A percentile compares a stretch with the other conserved stretches of the same genome.
Evolutionary conservation across 2,113 vertebrate species (phyloP).

Genomic region (Pollachius pollachius): DNA sequence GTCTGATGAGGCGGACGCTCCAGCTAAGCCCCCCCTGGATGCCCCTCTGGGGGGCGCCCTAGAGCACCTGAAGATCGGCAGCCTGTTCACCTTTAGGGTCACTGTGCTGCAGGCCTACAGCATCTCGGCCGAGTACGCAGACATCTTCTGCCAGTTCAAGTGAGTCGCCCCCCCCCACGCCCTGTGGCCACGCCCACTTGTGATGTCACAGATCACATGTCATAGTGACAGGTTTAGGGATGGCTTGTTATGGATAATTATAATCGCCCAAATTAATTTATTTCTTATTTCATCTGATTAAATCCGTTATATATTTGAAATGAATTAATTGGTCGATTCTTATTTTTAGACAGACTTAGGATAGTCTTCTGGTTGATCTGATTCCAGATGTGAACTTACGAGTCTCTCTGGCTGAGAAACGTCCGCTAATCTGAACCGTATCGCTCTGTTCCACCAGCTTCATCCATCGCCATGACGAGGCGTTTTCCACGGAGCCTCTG

Average conservation of each 20-base stretch:
- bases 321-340: too few species aligned
- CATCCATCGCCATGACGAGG: slow-evolving; percentile 95
- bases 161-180: slow-evolving; percentile 49
- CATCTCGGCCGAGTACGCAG: slow-evolving; percentile 94
- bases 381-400: too few species aligned
- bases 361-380: too few species aligned
- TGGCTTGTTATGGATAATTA: too few species aligned
- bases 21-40: slow-evolving; percentile 74
- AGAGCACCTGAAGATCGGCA: slow-evolving; percentile 88
- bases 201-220: too few species aligned
- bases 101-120: slow-evolving; percentile 95
- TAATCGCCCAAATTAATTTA: too few species aligned
- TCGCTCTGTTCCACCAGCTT: slow-evolving; percentile 73
- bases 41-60: slow-evolving; percentile 70
- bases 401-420: background rate
- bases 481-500: slow-evolving; percentile 95
- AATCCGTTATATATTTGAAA: too few species aligned
- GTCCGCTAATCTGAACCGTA: background rate
- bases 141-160: slow-evolving; percentile 99
- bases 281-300: too few species aligned
- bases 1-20: slow-evolving; percentile 79
- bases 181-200: too few species aligned
- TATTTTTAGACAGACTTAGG: too few species aligned
- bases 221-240: too few species aligned
- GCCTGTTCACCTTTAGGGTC: slow-evolving; percentile 93